phyloP scores from a whole-genome alignment of 2,797 vertebrate species.

The Margarornis squamiger region DNA sequence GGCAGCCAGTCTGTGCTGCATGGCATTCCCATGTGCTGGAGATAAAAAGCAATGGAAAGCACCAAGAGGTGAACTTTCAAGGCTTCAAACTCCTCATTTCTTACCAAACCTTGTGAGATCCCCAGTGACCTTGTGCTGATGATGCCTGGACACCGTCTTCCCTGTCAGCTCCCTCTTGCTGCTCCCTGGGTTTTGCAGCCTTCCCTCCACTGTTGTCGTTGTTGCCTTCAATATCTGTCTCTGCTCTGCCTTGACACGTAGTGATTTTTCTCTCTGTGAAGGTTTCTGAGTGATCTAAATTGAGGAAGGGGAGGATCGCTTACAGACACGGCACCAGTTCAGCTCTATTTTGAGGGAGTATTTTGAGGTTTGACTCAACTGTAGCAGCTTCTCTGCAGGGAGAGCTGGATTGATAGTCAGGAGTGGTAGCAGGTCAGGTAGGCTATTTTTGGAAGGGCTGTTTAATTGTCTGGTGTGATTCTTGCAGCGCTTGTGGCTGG shows the following conservation, averaged over 20 bases:
- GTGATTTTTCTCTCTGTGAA: slow-evolving; percentile 9
- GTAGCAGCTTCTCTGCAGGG: slow-evolving; percentile 20
- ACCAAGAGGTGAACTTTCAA: not conserved
- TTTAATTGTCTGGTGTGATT: slow-evolving; percentile 32
- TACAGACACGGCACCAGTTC: not conserved
- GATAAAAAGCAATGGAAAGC: fast-evolving
- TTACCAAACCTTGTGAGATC: not conserved
- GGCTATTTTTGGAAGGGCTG: slow-evolving; percentile 28
- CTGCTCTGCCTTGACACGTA: not conserved
- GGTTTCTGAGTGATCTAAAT: not conserved
- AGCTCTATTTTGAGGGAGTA: slow-evolving; percentile 9
- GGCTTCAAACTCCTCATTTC: not conserved
- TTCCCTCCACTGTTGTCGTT: not conserved
- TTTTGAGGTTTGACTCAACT: slow-evolving; percentile 48
- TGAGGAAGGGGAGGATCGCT: slow-evolving; percentile 45
- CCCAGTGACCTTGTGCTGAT: fast-evolving
- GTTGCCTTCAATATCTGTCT: not conserved
- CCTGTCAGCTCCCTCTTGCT: not conserved
- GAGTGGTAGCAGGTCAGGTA: slow-evolving; percentile 21
- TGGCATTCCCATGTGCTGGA: not conserved
- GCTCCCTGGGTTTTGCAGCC: not conserved
- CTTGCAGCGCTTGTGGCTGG: not conserved
- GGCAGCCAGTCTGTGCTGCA: not conserved
- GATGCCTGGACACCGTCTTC: not conserved
- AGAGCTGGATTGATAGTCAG: slow-evolving; percentile 22